Evolutionary conservation across 2,888 invertebrate genomes (phyloP).

Genomic region (Apeira syringaria): DNA sequence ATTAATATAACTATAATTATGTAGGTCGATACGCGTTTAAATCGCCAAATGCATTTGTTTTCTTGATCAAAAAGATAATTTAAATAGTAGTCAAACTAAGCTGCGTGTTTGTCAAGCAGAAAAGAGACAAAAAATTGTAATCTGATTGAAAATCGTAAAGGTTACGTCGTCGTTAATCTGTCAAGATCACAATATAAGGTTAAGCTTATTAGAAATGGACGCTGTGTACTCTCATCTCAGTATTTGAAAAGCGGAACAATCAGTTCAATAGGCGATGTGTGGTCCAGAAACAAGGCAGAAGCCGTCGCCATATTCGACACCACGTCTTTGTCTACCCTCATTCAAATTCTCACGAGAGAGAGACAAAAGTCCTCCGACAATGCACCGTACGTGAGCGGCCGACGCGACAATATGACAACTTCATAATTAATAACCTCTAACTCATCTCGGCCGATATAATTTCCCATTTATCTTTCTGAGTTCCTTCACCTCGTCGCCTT

Average conservation of each 20-base stretch:
- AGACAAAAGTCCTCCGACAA: slow-evolving; percentile 72
- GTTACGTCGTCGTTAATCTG: slow-evolving; percentile 22
- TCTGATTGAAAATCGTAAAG: slow-evolving; percentile 24
- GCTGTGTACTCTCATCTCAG: slow-evolving; percentile 33
- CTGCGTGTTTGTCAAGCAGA: too few relatives aligned
- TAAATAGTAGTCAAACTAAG: too few relatives aligned
- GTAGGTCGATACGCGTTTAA: too few relatives aligned
- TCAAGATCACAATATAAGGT: slow-evolving; percentile 19
- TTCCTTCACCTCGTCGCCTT: slow-evolving; percentile 72
- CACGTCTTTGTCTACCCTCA: slow-evolving; percentile 55
- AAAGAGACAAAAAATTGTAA: too few relatives aligned
- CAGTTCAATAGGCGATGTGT: slow-evolving; percentile 54
- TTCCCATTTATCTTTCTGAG: slow-evolving; percentile 77
- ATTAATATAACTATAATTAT: too few relatives aligned
- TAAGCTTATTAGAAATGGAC: slow-evolving; percentile 32
- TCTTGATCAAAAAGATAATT: too few relatives aligned
- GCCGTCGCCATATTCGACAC: slow-evolving; percentile 58
- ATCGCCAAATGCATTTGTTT: too few relatives aligned
- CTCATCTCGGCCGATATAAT: slow-evolving; percentile 80
- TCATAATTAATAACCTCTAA: slow-evolving; percentile 81
- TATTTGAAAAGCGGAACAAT: slow-evolving; percentile 34
- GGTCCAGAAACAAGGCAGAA: slow-evolving; percentile 64
- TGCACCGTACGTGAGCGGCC: slow-evolving; percentile 65
- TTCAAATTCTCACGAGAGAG: slow-evolving; percentile 73
- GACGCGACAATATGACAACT: slow-evolving; percentile 75